A percentile compares a stretch with the other conserved stretches of the same genome.
These are phyloP conservation scores for Rissa tridactyla DNA, from an alignment of 2,113 vertebrate species.

Conservation along the genomic window DNA sequence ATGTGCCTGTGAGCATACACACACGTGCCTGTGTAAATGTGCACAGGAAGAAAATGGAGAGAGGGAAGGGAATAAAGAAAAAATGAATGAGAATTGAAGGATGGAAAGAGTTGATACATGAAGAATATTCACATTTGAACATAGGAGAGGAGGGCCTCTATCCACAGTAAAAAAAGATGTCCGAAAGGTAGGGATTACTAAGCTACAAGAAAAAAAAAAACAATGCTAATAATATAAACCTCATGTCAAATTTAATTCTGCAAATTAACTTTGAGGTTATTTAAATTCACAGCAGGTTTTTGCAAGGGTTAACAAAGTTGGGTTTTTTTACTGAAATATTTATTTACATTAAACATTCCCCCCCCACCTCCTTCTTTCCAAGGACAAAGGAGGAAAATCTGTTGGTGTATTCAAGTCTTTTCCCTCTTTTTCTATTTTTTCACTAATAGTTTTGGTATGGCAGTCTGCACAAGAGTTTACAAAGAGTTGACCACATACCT, in stretches of 20 bases:
- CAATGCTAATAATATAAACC: not conserved
- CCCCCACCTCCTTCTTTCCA: not conserved
- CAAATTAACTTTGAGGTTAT: not conserved
- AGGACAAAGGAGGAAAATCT: not conserved
- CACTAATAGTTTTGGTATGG: not conserved
- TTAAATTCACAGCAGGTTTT: not conserved
- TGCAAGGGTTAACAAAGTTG: not conserved
- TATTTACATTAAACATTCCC: not conserved
- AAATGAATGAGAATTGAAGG: not conserved
- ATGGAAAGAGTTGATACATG: not conserved
- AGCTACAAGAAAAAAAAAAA: not conserved
- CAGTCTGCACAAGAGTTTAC: not conserved
- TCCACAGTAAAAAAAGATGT: not conserved
- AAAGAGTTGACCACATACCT: conserved; percentile 74
- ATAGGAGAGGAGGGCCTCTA: not conserved
- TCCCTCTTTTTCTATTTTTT: not conserved
- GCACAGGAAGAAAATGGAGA: not conserved
- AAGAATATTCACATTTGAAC: not conserved
- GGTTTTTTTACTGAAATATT: not conserved
- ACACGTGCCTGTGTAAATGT: not conserved
- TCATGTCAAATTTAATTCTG: not conserved
- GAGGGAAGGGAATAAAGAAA: not conserved
- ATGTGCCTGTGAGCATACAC: not conserved
- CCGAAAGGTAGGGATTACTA: not conserved
- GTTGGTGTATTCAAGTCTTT: not conserved